These are phyloP conservation scores for Chrosomus eos DNA, from an alignment of 2,797 vertebrate genomes.

Conservation along the genomic window DNA sequence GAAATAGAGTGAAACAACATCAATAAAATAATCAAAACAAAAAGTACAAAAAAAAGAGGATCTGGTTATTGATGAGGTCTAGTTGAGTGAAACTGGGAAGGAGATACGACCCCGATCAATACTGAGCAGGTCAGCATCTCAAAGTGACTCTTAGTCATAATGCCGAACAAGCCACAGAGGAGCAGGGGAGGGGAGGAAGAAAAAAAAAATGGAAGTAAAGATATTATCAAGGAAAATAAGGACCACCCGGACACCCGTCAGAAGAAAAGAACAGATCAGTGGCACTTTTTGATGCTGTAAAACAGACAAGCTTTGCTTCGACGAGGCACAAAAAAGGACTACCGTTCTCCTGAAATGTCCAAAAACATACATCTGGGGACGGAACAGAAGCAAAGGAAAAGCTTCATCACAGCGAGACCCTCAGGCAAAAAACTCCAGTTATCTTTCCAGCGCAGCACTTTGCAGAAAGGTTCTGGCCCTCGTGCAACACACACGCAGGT, in stretches of 20 bases:
- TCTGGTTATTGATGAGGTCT: slow-evolving; percentile 53
- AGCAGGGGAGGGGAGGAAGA: slow-evolving; percentile 19
- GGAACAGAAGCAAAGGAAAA: not conserved
- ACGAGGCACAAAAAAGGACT: not conserved
- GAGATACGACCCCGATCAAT: slow-evolving; percentile 59
- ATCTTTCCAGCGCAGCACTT: slow-evolving; percentile 41
- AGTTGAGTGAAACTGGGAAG: slow-evolving; percentile 52
- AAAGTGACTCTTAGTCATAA: slow-evolving; percentile 58
- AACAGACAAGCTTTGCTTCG: slow-evolving; percentile 43
- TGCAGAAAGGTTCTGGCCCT: slow-evolving; percentile 28
- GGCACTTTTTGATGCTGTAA: slow-evolving; percentile 1
- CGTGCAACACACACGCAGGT: slow-evolving; percentile 11
- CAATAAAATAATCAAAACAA: not conserved
- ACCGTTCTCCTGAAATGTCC: slow-evolving; percentile 17
- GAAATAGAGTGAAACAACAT: not conserved
- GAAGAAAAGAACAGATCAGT: slow-evolving; percentile 25
- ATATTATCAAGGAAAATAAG: slow-evolving; percentile 17
- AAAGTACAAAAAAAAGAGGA: not conserved
- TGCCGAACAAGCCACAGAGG: slow-evolving; percentile 43
- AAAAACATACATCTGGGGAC: slow-evolving; percentile 24
- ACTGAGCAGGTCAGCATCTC: slow-evolving; percentile 55
- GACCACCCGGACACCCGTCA: slow-evolving; percentile 29
- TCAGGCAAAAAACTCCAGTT: slow-evolving; percentile 34
- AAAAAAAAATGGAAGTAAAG: not conserved
- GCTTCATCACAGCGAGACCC: slow-evolving; percentile 15